These are phyloP conservation scores for Bos taurus DNA, from an alignment of 2,113 vertebrate genomes.

Conservation along the genomic window DNA sequence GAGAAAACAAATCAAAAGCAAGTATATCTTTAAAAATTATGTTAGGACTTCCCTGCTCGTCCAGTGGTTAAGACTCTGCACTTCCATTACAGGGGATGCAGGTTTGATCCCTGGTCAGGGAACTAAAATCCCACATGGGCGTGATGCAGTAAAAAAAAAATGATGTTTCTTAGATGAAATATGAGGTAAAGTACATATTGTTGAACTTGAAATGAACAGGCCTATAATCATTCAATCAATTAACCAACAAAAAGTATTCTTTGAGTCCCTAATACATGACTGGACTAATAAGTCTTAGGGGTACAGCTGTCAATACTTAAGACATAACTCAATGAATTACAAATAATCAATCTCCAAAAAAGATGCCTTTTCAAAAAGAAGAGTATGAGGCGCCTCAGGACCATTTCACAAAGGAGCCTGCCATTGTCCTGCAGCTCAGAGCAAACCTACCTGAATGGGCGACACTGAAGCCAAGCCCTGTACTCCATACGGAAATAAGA, in stretches of 20 bases:
- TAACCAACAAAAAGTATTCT: background rate
- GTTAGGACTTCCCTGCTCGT: background rate
- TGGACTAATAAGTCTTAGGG: background rate
- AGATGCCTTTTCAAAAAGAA: background rate
- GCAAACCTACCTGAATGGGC: background rate
- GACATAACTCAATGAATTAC: background rate
- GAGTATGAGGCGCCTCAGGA: background rate
- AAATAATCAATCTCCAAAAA: background rate
- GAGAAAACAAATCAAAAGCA: background rate
- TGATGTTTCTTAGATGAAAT: background rate
- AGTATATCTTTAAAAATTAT: background rate
- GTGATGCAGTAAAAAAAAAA: background rate
- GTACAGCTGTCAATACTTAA: background rate
- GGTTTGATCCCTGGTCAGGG: background rate
- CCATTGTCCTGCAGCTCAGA: background rate
- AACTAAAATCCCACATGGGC: background rate
- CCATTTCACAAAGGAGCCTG: background rate
- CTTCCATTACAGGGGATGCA: background rate
- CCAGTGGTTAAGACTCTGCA: background rate
- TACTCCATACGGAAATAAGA: background rate
- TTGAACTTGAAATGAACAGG: background rate
- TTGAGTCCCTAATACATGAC: background rate
- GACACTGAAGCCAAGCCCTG: background rate
- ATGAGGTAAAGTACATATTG: background rate
- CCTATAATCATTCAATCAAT: background rate